Conservation (phyloP, 2,113 vertebrate genomes). For the Morone chrysops region DNA sequence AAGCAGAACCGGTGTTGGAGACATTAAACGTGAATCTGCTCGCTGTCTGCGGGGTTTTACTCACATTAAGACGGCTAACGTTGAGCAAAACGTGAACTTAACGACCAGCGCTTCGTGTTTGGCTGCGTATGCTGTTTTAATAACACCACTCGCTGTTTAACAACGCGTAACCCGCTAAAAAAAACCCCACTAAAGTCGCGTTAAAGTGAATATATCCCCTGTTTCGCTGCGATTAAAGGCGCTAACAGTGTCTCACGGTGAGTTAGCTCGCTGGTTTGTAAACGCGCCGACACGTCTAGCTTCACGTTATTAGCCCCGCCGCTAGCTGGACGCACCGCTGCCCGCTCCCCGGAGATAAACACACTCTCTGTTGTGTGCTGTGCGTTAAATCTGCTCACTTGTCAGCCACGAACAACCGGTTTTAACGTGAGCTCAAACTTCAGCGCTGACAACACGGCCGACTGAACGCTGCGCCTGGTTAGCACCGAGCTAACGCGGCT, state of each 20-base stretch:
- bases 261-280: slow-evolving; percentile 39
- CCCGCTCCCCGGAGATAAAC: too few species aligned
- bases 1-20: not conserved
- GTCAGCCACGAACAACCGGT: not conserved
- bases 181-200: not conserved
- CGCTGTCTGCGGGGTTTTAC: slow-evolving; percentile 21
- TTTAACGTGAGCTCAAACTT: not conserved
- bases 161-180: not conserved
- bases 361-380: not conserved
- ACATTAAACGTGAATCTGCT: not conserved
- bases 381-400: not conserved
- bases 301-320: slow-evolving; percentile 6
- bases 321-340: not conserved
- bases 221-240: not conserved
- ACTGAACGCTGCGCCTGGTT: slow-evolving; percentile 18
- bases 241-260: not conserved
- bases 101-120: slow-evolving; percentile 39
- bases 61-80: slow-evolving; percentile 10
- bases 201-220: not conserved
- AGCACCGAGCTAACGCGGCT: slow-evolving; percentile 43
- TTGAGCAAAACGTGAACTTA: too few species aligned
- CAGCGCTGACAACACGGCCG: not conserved
- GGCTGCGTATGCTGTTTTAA: slow-evolving; percentile 61
- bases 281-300: slow-evolving; percentile 62
- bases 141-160: not conserved